Conservation (phyloP, 2,113 vertebrate species). For the Epinephelus fuscoguttatus region DNA sequence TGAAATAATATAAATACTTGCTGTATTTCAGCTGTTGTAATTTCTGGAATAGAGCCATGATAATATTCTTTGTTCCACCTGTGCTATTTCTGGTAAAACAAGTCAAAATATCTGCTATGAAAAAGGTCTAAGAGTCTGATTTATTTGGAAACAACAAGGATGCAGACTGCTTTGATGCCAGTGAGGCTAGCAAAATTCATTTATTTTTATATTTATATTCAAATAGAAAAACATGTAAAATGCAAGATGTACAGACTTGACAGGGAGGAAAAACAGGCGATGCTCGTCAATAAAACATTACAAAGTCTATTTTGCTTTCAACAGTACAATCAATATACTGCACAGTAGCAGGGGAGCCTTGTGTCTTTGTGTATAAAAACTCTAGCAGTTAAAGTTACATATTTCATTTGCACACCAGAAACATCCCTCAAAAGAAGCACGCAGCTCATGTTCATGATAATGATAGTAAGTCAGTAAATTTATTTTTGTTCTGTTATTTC, state of each 20-base stretch:
- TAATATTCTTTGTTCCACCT: not conserved
- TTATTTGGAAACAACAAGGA: not conserved
- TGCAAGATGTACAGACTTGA: not conserved
- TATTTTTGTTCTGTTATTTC: not conserved
- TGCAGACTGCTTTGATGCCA: not conserved
- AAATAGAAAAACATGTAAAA: not conserved
- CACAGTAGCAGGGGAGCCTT: not conserved
- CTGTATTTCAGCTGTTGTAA: not conserved
- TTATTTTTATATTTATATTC: too few relatives aligned
- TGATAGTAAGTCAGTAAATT: not conserved
- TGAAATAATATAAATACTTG: not conserved
- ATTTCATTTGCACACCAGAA: not conserved
- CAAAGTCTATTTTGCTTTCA: not conserved
- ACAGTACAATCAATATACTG: not conserved
- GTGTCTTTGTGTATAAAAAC: not conserved
- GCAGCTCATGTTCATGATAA: not conserved
- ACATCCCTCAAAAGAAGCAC: not conserved
- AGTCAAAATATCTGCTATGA: not conserved
- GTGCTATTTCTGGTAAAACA: not conserved
- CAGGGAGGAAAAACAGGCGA: not conserved
- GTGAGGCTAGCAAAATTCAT: not conserved
- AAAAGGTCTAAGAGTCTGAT: not conserved
- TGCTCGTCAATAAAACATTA: not conserved
- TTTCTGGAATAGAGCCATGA: not conserved
- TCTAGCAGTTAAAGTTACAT: not conserved